Conservation (phyloP, 2,113 vertebrate species). For the Scartelaos histophorus region DNA sequence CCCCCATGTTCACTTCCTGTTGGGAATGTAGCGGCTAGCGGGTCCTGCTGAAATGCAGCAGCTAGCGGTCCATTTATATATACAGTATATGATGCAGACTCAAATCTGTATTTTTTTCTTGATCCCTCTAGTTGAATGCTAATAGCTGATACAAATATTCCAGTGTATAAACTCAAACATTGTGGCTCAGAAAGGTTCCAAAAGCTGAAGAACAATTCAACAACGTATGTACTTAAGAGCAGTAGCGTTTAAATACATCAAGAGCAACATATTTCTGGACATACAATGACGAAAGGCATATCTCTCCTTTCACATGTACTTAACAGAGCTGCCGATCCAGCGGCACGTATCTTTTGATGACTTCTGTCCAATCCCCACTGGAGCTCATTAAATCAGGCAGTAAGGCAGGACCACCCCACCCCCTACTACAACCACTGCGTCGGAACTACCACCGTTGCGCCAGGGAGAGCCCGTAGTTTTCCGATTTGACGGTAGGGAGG, state of each 20-base stretch:
- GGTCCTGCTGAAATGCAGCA: no score
- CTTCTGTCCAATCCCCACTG: slow-evolving; percentile 64
- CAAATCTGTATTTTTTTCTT: no score
- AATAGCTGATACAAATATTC: no score
- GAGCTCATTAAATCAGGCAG: slow-evolving; percentile 77
- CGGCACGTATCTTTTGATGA: slow-evolving; percentile 57
- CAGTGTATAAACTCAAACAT: not conserved
- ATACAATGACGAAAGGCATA: not conserved
- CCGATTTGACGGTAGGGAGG: slow-evolving; percentile 20
- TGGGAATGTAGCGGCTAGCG: no score
- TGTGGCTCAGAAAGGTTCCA: not conserved
- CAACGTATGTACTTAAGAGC: not conserved
- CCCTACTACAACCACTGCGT: slow-evolving; percentile 35
- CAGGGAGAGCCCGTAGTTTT: slow-evolving; percentile 18
- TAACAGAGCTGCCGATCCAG: slow-evolving; percentile 44
- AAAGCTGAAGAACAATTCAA: not conserved
- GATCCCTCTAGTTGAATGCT: no score
- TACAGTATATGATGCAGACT: no score
- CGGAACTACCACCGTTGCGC: slow-evolving; percentile 24
- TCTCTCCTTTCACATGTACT: slow-evolving; percentile 46
- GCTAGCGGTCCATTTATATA: no score
- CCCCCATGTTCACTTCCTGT: no score
- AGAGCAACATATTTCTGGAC: not conserved
- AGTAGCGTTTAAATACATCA: not conserved
- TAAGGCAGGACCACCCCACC: slow-evolving; percentile 57